phyloP scores from a whole-genome alignment of 2,113 vertebrate species.

The Nyctereutes procyonoides region DNA sequence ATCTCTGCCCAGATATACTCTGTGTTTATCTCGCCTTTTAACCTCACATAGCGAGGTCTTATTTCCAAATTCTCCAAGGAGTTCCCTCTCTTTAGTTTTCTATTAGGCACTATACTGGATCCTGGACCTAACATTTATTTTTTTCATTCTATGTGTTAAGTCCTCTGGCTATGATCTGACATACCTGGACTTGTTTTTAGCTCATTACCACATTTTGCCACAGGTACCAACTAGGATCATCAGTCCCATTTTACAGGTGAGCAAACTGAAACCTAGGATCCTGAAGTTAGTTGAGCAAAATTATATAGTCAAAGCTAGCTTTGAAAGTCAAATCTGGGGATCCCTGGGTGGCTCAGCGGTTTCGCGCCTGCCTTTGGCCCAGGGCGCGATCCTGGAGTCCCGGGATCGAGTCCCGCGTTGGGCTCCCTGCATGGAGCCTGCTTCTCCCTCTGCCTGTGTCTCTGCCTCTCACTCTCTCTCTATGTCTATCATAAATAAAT shows the following conservation, averaged over 20 bases:
- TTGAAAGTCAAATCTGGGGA: neutral
- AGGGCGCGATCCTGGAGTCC: too few relatives aligned
- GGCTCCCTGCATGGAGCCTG: too few relatives aligned
- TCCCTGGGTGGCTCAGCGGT: too few relatives aligned
- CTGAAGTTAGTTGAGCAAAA: neutral
- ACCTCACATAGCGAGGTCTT: neutral
- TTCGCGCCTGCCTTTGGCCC: too few relatives aligned
- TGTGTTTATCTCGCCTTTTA: constrained; percentile 4
- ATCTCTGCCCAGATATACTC: neutral
- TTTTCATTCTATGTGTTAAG: neutral
- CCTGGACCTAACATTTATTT: neutral
- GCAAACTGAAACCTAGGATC: neutral
- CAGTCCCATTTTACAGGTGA: neutral
- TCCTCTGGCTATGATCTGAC: neutral
- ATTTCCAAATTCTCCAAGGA: neutral
- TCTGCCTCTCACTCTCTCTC: too few relatives aligned
- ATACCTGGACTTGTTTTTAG: neutral
- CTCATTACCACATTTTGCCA: too few relatives aligned
- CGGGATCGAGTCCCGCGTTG: too few relatives aligned
- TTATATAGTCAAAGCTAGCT: neutral
- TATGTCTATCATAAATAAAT: too few relatives aligned
- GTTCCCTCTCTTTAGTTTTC: neutral
- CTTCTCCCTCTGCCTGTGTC: too few relatives aligned
- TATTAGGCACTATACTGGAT: neutral
- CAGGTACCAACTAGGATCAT: too few relatives aligned